These are phyloP conservation scores for Campopleginae sp. DNA, from an alignment of 2,888 invertebrate species.

Conservation along the genomic window DNA sequence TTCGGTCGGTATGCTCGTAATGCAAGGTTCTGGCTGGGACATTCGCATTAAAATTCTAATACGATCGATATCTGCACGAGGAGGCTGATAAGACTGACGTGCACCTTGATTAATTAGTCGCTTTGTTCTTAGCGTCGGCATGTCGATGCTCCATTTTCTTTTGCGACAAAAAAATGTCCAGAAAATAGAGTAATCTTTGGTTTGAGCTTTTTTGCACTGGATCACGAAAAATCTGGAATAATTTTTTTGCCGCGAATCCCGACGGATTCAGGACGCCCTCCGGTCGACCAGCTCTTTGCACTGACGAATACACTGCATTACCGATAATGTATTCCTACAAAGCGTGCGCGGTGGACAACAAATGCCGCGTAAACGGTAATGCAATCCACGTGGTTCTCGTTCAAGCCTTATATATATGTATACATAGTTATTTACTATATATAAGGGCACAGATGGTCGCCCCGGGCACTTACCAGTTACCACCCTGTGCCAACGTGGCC, in stretches of 20 bases:
- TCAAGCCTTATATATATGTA: constrained; percentile 44
- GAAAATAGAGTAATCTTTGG: background rate
- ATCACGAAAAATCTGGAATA: background rate
- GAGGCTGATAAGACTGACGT: constrained; percentile 24
- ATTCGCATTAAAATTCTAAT: constrained; percentile 49
- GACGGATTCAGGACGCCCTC: background rate
- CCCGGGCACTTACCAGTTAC: constrained; percentile 83
- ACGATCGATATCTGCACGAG: constrained; percentile 65
- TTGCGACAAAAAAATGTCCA: background rate
- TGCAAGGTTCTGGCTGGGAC: constrained; percentile 7
- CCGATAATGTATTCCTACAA: constrained; percentile 78
- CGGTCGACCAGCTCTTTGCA: background rate
- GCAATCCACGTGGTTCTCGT: constrained; percentile 80
- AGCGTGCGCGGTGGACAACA: constrained; percentile 76
- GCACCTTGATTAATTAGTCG: constrained; percentile 68
- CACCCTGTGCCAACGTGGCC: constrained; percentile 72
- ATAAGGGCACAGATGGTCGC: constrained; percentile 84
- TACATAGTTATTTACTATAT: constrained; percentile 63
- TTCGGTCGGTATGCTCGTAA: constrained; percentile 49
- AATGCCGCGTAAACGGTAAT: constrained; percentile 83
- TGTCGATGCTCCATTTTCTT: constrained; percentile 10
- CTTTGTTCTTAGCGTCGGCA: constrained; percentile 53
- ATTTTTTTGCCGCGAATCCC: background rate
- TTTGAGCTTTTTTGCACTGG: background rate
- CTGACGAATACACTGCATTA: constrained; percentile 67